Evolutionary conservation across 2,888 invertebrate genomes (phyloP).

Genomic region (Teleogryllus oceanicus): DNA sequence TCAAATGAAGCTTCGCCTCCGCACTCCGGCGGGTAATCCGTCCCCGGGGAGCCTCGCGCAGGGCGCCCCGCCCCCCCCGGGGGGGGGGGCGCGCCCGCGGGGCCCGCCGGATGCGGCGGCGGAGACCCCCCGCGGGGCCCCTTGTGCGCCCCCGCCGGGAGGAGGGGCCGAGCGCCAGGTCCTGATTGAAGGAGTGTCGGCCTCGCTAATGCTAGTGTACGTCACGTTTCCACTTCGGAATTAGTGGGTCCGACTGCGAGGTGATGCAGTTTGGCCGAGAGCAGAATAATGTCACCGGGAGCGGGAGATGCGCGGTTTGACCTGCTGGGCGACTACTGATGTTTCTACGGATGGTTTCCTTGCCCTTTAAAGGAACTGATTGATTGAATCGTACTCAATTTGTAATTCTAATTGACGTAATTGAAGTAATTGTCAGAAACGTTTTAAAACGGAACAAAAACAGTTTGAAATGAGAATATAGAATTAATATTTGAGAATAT

Average conservation of each 20-base stretch:
- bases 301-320: background rate
- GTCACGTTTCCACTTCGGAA: slow-evolving; percentile 1
- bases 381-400: background rate
- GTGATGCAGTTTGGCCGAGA: background rate
- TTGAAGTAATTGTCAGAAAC: background rate
- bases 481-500: too few species aligned
- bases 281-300: background rate
- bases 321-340: background rate
- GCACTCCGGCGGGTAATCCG: background rate
- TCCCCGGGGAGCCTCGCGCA: background rate
- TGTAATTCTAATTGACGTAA: background rate
- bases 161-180: background rate
- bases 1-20: background rate
- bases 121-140: background rate
- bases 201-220: background rate
- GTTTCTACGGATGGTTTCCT: background rate
- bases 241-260: background rate
- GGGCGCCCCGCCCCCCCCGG: background rate
- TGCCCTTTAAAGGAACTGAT: background rate
- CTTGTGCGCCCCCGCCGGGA: background rate
- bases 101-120: background rate
- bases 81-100: background rate
- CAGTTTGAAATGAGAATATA: too few species aligned
- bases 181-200: slow-evolving; percentile 6
- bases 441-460: too few species aligned